A percentile compares a stretch with the other conserved stretches of the same genome.
Conservation (phyloP, 2,113 vertebrate species). For the Pomatostomus ruficeps region DNA sequence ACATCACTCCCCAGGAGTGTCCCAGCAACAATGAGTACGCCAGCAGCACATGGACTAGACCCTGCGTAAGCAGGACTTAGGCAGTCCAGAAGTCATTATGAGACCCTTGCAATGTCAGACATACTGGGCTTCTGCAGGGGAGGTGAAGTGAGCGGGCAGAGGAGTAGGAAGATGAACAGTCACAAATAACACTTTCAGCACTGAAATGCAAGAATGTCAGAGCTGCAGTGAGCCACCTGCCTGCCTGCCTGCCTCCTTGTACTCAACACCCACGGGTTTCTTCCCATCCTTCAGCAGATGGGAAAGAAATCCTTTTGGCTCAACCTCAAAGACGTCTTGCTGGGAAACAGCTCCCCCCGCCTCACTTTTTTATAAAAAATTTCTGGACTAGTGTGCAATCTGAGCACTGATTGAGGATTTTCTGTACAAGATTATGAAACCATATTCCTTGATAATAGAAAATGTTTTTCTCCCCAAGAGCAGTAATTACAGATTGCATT, state of each 20-base stretch:
- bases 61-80: neutral
- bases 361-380: neutral
- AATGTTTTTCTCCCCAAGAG: neutral
- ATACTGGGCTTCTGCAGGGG: neutral
- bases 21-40: neutral
- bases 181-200: neutral
- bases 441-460: neutral
- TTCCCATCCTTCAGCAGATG: neutral
- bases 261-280: neutral
- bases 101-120: neutral
- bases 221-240: neutral
- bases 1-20: neutral
- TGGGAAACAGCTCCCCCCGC: accelerated
- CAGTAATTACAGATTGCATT: constrained; percentile 7
- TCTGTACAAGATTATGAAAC: neutral
- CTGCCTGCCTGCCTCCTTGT: neutral
- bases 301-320: neutral
- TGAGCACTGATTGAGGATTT: neutral
- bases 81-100: neutral
- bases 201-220: neutral
- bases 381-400: neutral
- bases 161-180: neutral
- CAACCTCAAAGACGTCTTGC: neutral
- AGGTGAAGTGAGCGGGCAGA: neutral
- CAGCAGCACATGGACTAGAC: neutral